These are phyloP conservation scores for Trilocha varians DNA, from an alignment of 2,888 invertebrate genomes.

Conservation along the genomic window DNA sequence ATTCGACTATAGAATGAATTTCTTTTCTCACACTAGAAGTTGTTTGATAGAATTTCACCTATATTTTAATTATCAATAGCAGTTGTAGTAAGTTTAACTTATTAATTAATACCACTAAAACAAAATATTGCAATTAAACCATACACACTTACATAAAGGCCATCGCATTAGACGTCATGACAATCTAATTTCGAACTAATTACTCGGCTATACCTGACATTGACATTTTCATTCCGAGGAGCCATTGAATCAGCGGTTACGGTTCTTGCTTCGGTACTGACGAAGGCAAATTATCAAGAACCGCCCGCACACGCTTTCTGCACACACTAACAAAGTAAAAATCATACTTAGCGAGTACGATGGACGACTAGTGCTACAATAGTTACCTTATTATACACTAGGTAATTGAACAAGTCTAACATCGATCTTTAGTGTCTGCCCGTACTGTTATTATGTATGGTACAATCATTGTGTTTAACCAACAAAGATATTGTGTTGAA, in stretches of 20 bases:
- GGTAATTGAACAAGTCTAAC: constrained; percentile 25
- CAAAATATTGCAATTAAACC: no score
- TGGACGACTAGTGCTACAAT: constrained; percentile 29
- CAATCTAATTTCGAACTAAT: background rate
- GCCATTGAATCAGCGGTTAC: constrained; percentile 38
- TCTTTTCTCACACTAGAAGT: no score
- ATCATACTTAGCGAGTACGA: constrained; percentile 48
- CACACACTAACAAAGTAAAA: constrained; percentile 55
- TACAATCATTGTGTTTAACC: constrained; percentile 2
- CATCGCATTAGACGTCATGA: background rate
- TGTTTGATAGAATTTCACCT: no score
- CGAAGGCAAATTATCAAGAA: constrained; percentile 54
- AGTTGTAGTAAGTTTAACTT: no score
- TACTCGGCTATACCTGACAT: background rate
- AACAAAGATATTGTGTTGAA: background rate
- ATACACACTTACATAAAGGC: background rate
- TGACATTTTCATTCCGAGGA: constrained; percentile 31
- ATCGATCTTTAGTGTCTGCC: constrained; percentile 19
- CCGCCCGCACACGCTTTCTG: constrained; percentile 67
- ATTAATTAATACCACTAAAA: no score
- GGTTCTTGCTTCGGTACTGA: constrained; percentile 37
- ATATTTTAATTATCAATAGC: no score
- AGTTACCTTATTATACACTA: constrained; percentile 22
- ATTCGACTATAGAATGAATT: no score
- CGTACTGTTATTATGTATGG: constrained; percentile 1